Evolutionary conservation across 2,888 invertebrate genomes (phyloP).

Genomic region (Lithophane semibrunnea): DNA sequence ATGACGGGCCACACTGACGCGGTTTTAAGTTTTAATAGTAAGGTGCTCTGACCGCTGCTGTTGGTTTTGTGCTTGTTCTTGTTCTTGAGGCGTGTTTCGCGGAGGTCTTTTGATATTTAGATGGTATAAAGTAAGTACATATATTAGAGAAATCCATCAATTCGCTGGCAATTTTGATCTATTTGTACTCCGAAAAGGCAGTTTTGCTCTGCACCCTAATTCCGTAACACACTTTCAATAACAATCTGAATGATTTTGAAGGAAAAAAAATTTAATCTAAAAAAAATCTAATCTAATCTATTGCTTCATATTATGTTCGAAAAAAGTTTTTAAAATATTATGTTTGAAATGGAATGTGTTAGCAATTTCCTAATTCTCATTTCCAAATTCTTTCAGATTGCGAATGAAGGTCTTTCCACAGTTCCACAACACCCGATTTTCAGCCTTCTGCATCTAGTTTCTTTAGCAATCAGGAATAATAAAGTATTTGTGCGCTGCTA

Average conservation of each 20-base stretch:
- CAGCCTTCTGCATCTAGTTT: background rate
- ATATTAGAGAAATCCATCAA: background rate
- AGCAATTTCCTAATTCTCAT: too few species aligned
- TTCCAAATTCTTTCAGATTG: too few species aligned
- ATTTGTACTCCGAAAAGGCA: background rate
- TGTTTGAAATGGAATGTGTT: too few species aligned
- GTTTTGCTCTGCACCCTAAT: too few species aligned
- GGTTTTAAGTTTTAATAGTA: constrained; percentile 15
- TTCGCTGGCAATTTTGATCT: background rate
- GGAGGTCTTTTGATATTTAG: background rate
- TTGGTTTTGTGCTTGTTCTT: background rate
- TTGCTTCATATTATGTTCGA: too few species aligned
- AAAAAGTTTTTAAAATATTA: too few species aligned
- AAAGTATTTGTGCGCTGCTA: background rate
- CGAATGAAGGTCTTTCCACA: background rate
- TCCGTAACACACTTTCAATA: too few species aligned
- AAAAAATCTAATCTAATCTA: too few species aligned
- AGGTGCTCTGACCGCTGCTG: background rate
- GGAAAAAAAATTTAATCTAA: too few species aligned
- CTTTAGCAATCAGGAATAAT: background rate
- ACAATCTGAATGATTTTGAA: too few species aligned
- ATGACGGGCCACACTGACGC: constrained; percentile 34
- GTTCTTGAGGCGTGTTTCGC: background rate
- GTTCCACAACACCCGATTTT: too few species aligned
- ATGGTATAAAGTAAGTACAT: too few species aligned